Evolutionary conservation across 2,888 invertebrate species (phyloP), one percentile per base, ranked within the genome.

Genomic region (Pantelozetes paolii): DNA sequence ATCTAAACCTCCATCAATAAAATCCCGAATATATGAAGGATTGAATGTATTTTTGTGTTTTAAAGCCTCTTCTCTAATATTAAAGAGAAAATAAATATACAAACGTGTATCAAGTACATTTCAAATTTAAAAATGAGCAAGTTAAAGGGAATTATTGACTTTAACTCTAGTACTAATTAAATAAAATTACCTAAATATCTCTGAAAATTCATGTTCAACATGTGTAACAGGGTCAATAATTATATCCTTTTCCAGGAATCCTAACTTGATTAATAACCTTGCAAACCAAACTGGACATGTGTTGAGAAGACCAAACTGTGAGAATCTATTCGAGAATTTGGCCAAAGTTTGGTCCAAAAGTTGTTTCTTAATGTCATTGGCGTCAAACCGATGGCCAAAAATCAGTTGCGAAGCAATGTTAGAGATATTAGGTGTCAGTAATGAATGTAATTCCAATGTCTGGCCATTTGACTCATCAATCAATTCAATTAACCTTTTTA

Each of bases 371-470:
- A 2, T 73, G 64, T 78, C 74, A 26, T 74, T 54, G 59, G 76
- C 75, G 3, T 78, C 76, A 45, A 74, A 77, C 70, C 78, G 20
- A 28, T 76, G 67, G 13, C 78, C 78, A 62, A 76, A 78, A 1
- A 78, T 73, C 20, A 78, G 59, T 20, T 75, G 75, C 13, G 75
- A 75, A 20, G 77, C 78, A 70, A 75, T 77, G 70, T 78, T 78
- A 40, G 78, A 78, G 67, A 78, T 75, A 32, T 75, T 75, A 1
- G 76, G 74, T 2, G 77, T 73, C 54, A 78, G 36, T 1, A 75
- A 9, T 36, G 3, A 9, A 9, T 9, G 9, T 36, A 36, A 6
- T 3, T 36, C 36, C 9, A 74, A 36, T 36, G 36, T 5, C 36
- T 36, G 36, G 5, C 36, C 75, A 1, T 36, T 36, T 36, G 36